Evolutionary conservation across 2,888 invertebrate species (phyloP), one percentile per base, ranked within the genome.

Genomic region (Sinodicranocentrus sp.): DNA sequence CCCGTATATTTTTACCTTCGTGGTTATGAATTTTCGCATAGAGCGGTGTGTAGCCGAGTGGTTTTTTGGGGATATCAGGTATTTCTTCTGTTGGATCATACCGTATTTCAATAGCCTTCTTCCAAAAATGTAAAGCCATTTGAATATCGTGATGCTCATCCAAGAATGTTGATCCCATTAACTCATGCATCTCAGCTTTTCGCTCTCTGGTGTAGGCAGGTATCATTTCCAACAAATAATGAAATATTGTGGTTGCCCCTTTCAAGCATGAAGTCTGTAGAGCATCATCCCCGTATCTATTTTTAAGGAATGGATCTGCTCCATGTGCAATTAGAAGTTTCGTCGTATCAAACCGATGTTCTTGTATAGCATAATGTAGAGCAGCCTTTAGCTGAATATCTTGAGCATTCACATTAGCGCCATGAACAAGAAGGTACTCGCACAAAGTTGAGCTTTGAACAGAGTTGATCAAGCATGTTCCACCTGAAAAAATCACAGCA

Each of bases 371-470:
- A 92, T 98, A 97, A 92, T 97, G 97, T 89, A 97, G 92, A 77
- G 97, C 97, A 85, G 97, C 95, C 92, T 97, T 97, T 89, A 94
- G 94, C 91, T 97, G 97, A 90, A 95, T 95, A 91, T 98, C 97
- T 79, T 93, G 93, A 48, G 97, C 96, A 92, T 97, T 96, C 3
- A 96, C 95, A 89, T 94, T 93, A 1, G 95, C 97, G 65, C 96
- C 96, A 90, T 94, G 94, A 89, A 87, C 59, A 82, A 98, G 93
- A 21, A 97, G 92, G 91, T 94, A 96, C 83, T 94, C 93, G 91
- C 97, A 97, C 67, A 98, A 92, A 80, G 94, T 93, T 82, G 94
- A 94, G 89, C 95, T 95, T 92, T 97, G 97, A 86, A 97, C 97
- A 0, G 96, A 95, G 91, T 98, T 98, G 89, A 98, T 97, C 85